These are phyloP conservation scores for Archips crataeganus DNA, from an alignment of 2,888 invertebrate species.

Conservation along the genomic window DNA sequence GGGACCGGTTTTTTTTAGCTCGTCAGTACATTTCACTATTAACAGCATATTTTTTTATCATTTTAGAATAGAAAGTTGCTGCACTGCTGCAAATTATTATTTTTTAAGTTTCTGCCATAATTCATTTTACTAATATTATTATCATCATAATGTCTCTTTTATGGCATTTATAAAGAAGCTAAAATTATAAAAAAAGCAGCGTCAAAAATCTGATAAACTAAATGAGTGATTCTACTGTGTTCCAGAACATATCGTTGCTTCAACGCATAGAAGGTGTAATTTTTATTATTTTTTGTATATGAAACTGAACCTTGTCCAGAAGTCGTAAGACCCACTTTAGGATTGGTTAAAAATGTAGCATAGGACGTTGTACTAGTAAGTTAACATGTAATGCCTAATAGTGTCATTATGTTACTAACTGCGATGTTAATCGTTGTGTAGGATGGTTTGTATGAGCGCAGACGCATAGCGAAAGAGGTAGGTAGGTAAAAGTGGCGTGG, in stretches of 20 bases:
- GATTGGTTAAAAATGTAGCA: not conserved
- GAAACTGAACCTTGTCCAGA: not conserved
- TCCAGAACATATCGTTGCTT: not conserved
- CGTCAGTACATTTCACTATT: too few relatives aligned
- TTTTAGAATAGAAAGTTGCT: too few relatives aligned
- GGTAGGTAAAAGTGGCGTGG: not conserved
- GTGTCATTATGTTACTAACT: conserved; percentile 2
- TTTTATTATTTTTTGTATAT: not conserved
- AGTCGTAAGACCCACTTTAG: not conserved
- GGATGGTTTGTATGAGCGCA: not conserved
- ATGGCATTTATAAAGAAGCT: not conserved
- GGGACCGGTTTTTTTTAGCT: too few relatives aligned
- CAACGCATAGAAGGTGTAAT: not conserved
- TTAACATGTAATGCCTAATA: not conserved
- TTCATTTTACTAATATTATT: not conserved
- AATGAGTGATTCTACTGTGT: conserved; percentile 9
- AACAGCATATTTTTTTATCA: too few relatives aligned
- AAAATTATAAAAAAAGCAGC: conserved; percentile 6
- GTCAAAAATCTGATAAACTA: conserved; percentile 24
- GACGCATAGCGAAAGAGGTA: conserved; percentile 5
- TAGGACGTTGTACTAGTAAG: not conserved
- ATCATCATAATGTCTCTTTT: conserved; percentile 24
- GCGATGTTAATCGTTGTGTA: conserved; percentile 5
- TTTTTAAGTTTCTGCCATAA: not conserved
- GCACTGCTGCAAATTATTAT: too few relatives aligned